Evolutionary conservation across 2,113 vertebrate species (phyloP).

Genomic region (Nyctereutes procyonoides): DNA sequence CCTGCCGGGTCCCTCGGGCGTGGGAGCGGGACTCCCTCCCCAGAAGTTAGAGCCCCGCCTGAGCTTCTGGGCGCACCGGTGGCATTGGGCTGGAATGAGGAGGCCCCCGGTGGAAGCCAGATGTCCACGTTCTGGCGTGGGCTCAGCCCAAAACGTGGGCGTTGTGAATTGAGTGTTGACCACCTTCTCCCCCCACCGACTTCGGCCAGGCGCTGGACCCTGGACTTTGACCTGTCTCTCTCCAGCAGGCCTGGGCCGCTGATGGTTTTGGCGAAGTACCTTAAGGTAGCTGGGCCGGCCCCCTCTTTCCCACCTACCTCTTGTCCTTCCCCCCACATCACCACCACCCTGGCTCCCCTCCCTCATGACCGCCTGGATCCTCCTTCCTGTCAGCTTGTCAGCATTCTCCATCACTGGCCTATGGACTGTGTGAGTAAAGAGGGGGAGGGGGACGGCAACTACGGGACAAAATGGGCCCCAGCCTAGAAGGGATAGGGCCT

Average conservation of each 20-base stretch:
- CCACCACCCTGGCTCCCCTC: slow-evolving; percentile 90
- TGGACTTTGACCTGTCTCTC: slow-evolving; percentile 72
- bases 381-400: slow-evolving; percentile 95
- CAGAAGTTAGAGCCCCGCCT: background rate
- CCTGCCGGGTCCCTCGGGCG: background rate
- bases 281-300: slow-evolving; percentile 72
- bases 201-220: slow-evolving; percentile 25
- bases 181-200: background rate
- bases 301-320: slow-evolving; percentile 70
- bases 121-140: slow-evolving; percentile 15
- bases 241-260: slow-evolving; percentile 76
- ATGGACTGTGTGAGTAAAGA: slow-evolving; percentile 95
- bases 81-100: background rate
- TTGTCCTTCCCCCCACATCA: slow-evolving; percentile 82
- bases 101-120: background rate
- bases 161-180: background rate
- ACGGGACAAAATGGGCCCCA: background rate
- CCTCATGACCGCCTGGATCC: slow-evolving; percentile 97
- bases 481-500: background rate
- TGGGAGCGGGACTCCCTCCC: background rate
- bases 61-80: background rate
- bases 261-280: slow-evolving; percentile 80
- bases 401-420: slow-evolving; percentile 97
- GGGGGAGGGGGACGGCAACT: background rate
- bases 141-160: slow-evolving; percentile 35